Percentiles rank a stretch among this genome's conserved stretches.
These are phyloP conservation scores for Aphyosemion australe DNA, from an alignment of 2,113 vertebrate species.

Conservation along the genomic window DNA sequence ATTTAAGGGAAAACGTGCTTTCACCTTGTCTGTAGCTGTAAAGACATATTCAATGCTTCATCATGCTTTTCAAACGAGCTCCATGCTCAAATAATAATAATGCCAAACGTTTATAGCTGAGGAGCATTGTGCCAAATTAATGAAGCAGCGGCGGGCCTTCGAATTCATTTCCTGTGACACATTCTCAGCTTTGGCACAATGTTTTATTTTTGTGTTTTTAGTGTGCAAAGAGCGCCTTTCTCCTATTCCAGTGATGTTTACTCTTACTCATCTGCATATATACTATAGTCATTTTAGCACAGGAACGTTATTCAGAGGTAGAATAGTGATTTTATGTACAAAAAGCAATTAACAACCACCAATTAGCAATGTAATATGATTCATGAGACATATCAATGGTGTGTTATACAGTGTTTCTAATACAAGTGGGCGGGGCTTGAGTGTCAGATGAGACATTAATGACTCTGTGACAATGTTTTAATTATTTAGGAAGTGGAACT, in stretches of 20 bases:
- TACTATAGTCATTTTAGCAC: slow-evolving; percentile 58
- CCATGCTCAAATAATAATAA: slow-evolving; percentile 42
- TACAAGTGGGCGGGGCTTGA: slow-evolving; percentile 24
- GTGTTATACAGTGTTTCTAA: slow-evolving; percentile 53
- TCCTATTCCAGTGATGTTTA: slow-evolving; percentile 56
- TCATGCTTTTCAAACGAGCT: slow-evolving; percentile 51
- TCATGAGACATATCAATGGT: slow-evolving; percentile 51
- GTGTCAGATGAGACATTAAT: slow-evolving; percentile 29
- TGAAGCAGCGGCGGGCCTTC: not conserved
- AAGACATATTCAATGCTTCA: slow-evolving; percentile 40
- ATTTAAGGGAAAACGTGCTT: slow-evolving; percentile 20
- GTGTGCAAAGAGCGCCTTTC: slow-evolving; percentile 63
- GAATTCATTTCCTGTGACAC: slow-evolving; percentile 25
- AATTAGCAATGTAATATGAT: slow-evolving; percentile 58
- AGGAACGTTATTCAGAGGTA: slow-evolving; percentile 41
- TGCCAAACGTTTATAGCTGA: slow-evolving; percentile 43
- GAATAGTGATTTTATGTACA: slow-evolving; percentile 57
- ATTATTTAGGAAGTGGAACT: slow-evolving; percentile 21
- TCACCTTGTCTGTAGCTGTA: slow-evolving; percentile 33
- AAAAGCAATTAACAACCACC: slow-evolving; percentile 69
- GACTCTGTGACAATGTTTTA: slow-evolving; percentile 26
- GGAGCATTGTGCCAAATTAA: slow-evolving; percentile 55
- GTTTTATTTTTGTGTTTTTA: slow-evolving; percentile 33
- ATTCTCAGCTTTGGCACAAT: slow-evolving; percentile 34
- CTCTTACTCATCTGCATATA: slow-evolving; percentile 57